Evolutionary conservation across 53 echinoderm and acorn worm genomes (phyloP), one percentile per base, ranked within the genome.

Genomic region (Temnopleurus reevesii): DNA sequence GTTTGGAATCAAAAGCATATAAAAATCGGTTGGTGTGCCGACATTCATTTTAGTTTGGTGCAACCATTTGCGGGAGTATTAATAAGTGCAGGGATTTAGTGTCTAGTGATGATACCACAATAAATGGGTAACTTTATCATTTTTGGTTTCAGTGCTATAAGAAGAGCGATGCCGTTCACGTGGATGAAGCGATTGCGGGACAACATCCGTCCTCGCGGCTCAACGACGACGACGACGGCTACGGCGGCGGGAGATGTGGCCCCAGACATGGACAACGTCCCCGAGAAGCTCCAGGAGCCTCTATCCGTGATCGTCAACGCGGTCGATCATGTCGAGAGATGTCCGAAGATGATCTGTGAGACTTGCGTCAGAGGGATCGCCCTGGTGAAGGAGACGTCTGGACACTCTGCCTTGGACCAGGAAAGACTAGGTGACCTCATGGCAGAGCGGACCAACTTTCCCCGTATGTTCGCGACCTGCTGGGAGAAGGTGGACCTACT

Each of bases 371-470:
- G 41, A 5, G 83, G 83, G 1, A 46, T 83, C 0, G 35, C 38
- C 23, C 51, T 83, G 54, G 83, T 83, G 2, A 83, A 83, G 29
- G 55, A 83, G 83, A 83, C 19, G 3, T 83, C 83, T 8, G 83
- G 83, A 0, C 54, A 83, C 83, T 54, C 54, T 35, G 83, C 56
- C 15, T 36, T 83, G 6, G 83, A 83, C 5, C 83, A 83, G 28
- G 83, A 33, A 21, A 35, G 35, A 8, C 30, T 83, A 8, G 83
- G 83, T 12, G 56, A 83, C 83, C 57, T 83, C 31, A 83, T 83
- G 54, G 83, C 56, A 3, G 35, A 83, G 1, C 46, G 55, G 4
- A 85, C 61, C 26, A 60, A 24, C 27, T 85, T 85, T 46, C 12
- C 43, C 56, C 45, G 31, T 13, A 59, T 85, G 85, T 60, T 85